These are phyloP conservation scores for Lonchura striata DNA, from an alignment of 2,113 vertebrate species.

Conservation along the genomic window DNA sequence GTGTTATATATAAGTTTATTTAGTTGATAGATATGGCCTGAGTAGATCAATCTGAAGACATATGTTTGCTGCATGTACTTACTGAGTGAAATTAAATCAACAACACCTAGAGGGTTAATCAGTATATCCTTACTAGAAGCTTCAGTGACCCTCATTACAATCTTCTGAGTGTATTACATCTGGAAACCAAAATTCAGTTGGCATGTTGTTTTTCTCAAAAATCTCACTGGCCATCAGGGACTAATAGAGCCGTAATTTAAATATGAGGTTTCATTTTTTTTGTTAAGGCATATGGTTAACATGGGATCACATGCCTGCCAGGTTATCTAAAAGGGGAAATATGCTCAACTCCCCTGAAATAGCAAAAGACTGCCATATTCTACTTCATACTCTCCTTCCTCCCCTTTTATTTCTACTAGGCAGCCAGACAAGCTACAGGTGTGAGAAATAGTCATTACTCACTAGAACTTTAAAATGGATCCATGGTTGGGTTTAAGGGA, in stretches of 20 bases:
- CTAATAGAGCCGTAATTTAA: neutral
- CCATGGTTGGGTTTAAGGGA: neutral
- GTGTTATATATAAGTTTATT: slow-evolving; percentile 16
- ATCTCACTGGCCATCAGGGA: neutral
- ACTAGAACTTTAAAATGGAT: neutral
- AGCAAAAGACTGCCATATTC: neutral
- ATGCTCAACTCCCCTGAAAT: neutral
- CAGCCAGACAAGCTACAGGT: neutral
- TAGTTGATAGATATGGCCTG: neutral
- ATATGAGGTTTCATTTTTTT: neutral
- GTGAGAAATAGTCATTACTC: neutral
- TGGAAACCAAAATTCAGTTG: neutral
- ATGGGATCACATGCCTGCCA: neutral
- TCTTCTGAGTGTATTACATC: neutral
- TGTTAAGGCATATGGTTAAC: neutral
- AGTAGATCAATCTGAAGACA: slow-evolving; percentile 33
- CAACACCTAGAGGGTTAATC: neutral
- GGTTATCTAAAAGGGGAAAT: neutral
- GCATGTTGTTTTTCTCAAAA: neutral
- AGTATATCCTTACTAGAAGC: neutral
- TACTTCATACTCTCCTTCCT: neutral
- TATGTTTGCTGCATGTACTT: slow-evolving; percentile 4
- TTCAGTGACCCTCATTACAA: neutral
- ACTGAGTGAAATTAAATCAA: slow-evolving; percentile 17
- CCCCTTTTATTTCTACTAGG: neutral